Evolutionary conservation across 2,797 vertebrate genomes (phyloP).

Genomic region (Columba guinea): DNA sequence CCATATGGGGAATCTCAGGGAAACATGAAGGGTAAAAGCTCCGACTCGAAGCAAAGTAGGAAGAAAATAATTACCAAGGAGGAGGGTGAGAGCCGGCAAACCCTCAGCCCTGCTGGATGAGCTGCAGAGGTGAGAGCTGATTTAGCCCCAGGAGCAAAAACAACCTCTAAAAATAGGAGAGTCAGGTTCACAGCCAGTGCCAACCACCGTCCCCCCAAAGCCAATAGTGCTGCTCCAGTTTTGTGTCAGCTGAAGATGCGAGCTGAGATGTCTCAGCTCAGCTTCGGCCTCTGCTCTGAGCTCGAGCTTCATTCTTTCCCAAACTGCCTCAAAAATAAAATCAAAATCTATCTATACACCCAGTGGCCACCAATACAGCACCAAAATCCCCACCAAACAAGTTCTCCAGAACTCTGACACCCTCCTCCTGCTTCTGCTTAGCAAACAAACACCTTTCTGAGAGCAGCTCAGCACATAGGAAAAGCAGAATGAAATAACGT

Average conservation of each 20-base stretch:
- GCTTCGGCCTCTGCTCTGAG: neutral
- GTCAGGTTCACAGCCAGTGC: neutral
- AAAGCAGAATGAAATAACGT: neutral
- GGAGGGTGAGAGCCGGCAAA: neutral
- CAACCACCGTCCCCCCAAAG: neutral
- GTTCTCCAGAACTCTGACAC: neutral
- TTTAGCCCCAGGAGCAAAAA: slow-evolving; percentile 3
- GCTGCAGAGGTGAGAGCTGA: slow-evolving; percentile 13
- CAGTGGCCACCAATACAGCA: neutral
- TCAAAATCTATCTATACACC: fast-evolving
- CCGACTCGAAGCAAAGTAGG: neutral
- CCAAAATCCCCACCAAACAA: neutral
- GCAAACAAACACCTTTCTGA: neutral
- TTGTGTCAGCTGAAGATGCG: neutral
- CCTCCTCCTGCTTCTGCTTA: neutral
- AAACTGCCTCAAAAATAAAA: neutral
- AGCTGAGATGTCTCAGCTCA: neutral
- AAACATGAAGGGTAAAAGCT: neutral
- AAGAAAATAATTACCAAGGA: neutral
- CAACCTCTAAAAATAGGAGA: slow-evolving; percentile 31
- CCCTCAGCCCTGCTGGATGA: neutral
- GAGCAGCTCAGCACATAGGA: neutral
- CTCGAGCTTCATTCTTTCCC: neutral
- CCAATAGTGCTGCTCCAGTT: neutral
- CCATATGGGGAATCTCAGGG: neutral